phyloP scores from a whole-genome alignment of 2,888 invertebrate genomes.

The Cactoblastis cactorum region DNA sequence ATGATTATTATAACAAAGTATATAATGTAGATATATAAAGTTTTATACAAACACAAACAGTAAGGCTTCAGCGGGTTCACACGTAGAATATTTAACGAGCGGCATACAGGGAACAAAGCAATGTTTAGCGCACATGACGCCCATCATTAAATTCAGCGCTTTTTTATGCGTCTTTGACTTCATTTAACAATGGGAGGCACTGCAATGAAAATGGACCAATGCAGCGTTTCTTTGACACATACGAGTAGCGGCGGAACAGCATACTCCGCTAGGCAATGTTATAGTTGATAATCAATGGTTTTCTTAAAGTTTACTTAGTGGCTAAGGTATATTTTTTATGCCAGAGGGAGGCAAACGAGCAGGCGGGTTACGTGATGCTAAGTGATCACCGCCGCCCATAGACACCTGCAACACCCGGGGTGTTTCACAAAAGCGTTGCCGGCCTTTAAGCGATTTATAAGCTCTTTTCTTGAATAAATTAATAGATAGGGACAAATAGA shows the following conservation, averaged over 20 bases:
- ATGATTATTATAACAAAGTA: background rate
- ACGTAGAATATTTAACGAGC: constrained; percentile 64
- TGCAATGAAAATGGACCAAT: constrained; percentile 32
- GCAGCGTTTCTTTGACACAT: background rate
- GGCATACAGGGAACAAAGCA: constrained; percentile 54
- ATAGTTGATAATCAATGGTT: too few relatives aligned
- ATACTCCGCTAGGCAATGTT: background rate
- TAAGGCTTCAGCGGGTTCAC: constrained; percentile 23
- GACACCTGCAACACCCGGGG: too few relatives aligned
- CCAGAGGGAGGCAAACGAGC: too few relatives aligned
- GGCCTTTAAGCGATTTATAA: too few relatives aligned
- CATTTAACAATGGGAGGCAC: constrained; percentile 39
- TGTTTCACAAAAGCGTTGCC: too few relatives aligned
- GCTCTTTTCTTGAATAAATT: too few relatives aligned
- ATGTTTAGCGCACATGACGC: constrained; percentile 48
- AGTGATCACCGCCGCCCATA: too few relatives aligned
- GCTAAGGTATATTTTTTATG: too few relatives aligned
- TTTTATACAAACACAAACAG: background rate
- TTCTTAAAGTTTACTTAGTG: too few relatives aligned
- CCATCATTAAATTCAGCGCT: constrained; percentile 49
- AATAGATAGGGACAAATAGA: too few relatives aligned
- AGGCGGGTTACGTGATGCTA: too few relatives aligned
- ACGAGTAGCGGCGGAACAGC: background rate
- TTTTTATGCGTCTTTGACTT: constrained; percentile 43
- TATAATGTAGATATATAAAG: background rate